Evolutionary conservation across 2,888 invertebrate species (phyloP).

Genomic region (Polietes domitor): DNA sequence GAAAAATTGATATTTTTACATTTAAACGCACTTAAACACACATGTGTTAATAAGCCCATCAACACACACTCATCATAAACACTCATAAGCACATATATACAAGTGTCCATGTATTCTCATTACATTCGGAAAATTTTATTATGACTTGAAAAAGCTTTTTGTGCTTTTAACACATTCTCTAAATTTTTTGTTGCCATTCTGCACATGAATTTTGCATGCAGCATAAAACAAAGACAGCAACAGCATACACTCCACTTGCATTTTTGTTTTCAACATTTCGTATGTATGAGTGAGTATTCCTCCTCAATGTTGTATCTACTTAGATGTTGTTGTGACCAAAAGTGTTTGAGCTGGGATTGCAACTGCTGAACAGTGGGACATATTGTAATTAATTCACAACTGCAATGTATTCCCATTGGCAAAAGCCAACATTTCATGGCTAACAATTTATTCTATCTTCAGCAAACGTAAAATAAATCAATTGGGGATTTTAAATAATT

Average conservation of each 20-base stretch:
- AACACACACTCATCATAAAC: too few species aligned
- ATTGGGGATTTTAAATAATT: too few species aligned
- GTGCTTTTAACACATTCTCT: constrained; percentile 50
- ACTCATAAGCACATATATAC: not conserved
- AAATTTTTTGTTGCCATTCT: not conserved
- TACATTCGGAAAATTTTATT: constrained; percentile 52
- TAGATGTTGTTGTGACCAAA: not conserved
- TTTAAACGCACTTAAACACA: not conserved
- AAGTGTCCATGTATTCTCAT: constrained; percentile 30
- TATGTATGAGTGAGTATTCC: too few species aligned
- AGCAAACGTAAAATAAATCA: too few species aligned
- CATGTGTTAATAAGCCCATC: not conserved
- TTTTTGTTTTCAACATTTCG: constrained; percentile 39
- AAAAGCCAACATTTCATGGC: too few species aligned
- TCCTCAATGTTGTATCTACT: not conserved
- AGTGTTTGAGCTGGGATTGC: not conserved
- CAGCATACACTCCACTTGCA: not conserved
- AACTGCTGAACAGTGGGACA: not conserved
- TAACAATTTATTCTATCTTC: too few species aligned
- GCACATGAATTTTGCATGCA: constrained; percentile 4
- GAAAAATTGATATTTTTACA: too few species aligned
- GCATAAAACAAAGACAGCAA: not conserved
- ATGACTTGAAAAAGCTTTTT: constrained; percentile 50
- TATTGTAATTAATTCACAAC: too few species aligned
- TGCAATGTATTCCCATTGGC: too few species aligned